Base-by-base conservation (phyloP, 2,113 vertebrate genomes). In the Myiozetetes cayanensis region DNA sequence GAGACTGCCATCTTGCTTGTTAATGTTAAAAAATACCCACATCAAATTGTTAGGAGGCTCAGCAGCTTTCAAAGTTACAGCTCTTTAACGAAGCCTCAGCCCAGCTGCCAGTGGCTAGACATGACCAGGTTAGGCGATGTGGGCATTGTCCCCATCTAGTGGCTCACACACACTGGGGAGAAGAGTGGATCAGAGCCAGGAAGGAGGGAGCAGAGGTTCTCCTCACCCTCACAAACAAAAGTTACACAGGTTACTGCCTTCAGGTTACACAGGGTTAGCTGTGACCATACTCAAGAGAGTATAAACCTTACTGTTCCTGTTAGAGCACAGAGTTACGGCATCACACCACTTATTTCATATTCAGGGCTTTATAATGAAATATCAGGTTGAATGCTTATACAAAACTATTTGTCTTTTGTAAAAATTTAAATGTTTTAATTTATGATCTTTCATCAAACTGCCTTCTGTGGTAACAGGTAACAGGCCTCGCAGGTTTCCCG, bases 91-190 rank as follows among this genome's bases (percentile, higher is more conserved):
- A 65, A 7, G 17, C 23, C 46, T 66, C 49, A 93, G 27, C 50
- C n/a, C 71, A 59, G 73, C 12, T 87, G 62, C 44, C 31, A 8
- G 33, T 8, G 35, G 41, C 24, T 39, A 19, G 62, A n/a, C 2
- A 1, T 46, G 63, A 71, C 71, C 71, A 53, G 43, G 50, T 30
- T n/a, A 44, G 53, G 92, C 87, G 46, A 63, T 65, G 37, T 78
- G 93, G 47, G 75, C 76, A 77, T 27, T 96, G 90, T 96, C 96
- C 83, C 95, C 94, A 95, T 71, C 96, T 97, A 96, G 94, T 96
- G 96, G 94, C 61, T 92, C 72, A 44, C 47, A 39, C 31, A 52
- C 65, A 31, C 16, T 1, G 20, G n/a, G 71, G 12, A 65, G 35
- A 50, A 61, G 65, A 80, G 27, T 31, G 22, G n/a, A 27, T 91